These are phyloP conservation scores for Syngnathus acus DNA, from an alignment of 2,797 vertebrate genomes.

Conservation along the genomic window DNA sequence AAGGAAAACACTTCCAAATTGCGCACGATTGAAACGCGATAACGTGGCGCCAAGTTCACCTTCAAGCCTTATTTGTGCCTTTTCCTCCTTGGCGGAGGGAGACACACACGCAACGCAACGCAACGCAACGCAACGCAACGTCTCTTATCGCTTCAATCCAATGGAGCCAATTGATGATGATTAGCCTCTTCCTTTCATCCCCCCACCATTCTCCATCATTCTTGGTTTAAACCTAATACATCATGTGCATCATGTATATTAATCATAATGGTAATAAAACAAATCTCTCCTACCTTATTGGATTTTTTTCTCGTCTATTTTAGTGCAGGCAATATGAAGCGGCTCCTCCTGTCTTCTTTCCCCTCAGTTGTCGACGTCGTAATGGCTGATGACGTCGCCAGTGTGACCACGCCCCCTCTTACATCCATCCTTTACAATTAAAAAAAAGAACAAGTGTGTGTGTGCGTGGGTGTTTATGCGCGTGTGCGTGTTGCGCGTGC, in stretches of 20 bases:
- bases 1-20: neutral
- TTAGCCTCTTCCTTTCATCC: neutral
- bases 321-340: slow-evolving; percentile 1
- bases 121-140: too few species aligned
- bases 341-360: slow-evolving; percentile 16
- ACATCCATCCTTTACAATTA: neutral
- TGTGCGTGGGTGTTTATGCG: neutral
- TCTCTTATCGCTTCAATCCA: neutral
- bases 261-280: neutral
- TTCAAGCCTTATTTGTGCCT: neutral
- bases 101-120: neutral
- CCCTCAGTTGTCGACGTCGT: slow-evolving; percentile 39
- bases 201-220: neutral
- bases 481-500: neutral
- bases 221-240: neutral
- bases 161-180: neutral
- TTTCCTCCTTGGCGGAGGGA: neutral
- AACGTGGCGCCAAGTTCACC: neutral
- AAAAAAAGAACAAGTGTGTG: neutral
- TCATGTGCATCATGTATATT: neutral
- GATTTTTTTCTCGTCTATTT: neutral
- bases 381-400: neutral
- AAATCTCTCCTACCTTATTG: slow-evolving; percentile 36
- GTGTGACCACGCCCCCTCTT: neutral
- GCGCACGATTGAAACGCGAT: too few species aligned